A percentile compares a stretch with the other conserved stretches of the same genome.
Conservation (phyloP, 2,797 vertebrate species). For the Arrhamphus sclerolepis region DNA sequence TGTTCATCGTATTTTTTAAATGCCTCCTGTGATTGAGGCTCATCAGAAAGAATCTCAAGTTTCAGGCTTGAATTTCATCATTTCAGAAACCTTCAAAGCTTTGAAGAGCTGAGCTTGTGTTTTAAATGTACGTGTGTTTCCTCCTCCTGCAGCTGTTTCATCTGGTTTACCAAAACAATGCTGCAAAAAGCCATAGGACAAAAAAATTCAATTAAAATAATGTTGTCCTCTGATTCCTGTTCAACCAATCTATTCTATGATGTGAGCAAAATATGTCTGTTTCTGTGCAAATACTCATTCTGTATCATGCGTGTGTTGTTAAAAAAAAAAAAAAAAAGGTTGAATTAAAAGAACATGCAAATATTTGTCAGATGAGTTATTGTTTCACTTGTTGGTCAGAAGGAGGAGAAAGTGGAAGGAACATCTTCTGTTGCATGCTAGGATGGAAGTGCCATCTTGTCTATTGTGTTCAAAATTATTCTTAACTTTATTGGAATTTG, state of each 20-base stretch:
- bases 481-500: too few species aligned
- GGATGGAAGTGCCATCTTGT: too few species aligned
- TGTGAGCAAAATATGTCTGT: conserved; percentile 46
- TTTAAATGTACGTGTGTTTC: too few species aligned
- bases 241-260: conserved; percentile 57
- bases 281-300: conserved; percentile 66
- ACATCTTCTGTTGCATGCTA: too few species aligned
- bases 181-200: conserved; percentile 47
- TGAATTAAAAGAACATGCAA: conserved; percentile 69
- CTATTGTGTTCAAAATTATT: too few species aligned
- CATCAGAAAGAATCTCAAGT: conserved; percentile 8
- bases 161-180: conserved; percentile 27
- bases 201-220: conserved; percentile 2
- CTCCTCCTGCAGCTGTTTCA: conserved; percentile 21
- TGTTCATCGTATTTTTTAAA: conserved; percentile 8
- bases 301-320: conserved; percentile 71
- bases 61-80: conserved; percentile 22
- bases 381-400: not conserved
- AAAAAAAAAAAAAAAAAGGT: conserved; percentile 54
- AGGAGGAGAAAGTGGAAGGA: too few species aligned
- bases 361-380: conserved; percentile 39
- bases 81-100: not conserved
- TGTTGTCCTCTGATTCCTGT: conserved; percentile 37
- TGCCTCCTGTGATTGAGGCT: not conserved
- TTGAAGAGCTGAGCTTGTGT: conserved; percentile 21